Evolutionary conservation across 2,797 vertebrate genomes (phyloP).

Genomic region (Podarcis siculus): DNA sequence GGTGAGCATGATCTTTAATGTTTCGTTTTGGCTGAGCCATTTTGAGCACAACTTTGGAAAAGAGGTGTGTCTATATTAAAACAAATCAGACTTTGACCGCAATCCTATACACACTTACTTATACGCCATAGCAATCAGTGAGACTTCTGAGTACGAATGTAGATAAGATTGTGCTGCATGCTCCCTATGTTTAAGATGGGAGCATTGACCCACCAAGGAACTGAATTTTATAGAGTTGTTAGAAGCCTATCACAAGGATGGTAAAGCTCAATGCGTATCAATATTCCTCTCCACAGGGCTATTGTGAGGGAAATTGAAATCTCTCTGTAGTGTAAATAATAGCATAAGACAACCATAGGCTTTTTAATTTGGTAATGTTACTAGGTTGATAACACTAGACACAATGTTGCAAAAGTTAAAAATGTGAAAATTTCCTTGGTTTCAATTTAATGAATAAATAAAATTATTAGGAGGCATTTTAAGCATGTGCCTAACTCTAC

Average conservation of each 20-base stretch:
- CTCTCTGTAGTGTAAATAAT: background rate
- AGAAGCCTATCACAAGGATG: background rate
- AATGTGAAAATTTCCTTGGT: background rate
- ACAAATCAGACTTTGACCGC: background rate
- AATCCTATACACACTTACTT: too few relatives aligned
- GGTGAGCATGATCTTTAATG: background rate
- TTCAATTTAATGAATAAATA: background rate
- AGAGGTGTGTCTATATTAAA: background rate
- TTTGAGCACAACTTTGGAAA: background rate
- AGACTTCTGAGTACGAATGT: background rate
- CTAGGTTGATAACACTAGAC: background rate
- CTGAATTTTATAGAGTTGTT: background rate
- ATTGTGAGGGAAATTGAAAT: background rate
- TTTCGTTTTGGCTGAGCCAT: background rate
- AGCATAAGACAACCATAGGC: too few relatives aligned
- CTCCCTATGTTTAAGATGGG: background rate
- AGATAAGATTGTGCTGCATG: background rate
- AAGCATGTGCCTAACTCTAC: background rate
- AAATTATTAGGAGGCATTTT: background rate
- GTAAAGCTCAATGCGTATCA: background rate
- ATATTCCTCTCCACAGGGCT: background rate
- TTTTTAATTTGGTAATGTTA: background rate
- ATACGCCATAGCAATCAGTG: background rate
- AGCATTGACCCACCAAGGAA: background rate
- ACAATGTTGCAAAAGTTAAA: background rate